Percentiles rank a stretch among this genome's conserved stretches.
Evolutionary conservation across 2,888 invertebrate genomes (phyloP).

Genomic region (Prosopocoilus inquinatus): DNA sequence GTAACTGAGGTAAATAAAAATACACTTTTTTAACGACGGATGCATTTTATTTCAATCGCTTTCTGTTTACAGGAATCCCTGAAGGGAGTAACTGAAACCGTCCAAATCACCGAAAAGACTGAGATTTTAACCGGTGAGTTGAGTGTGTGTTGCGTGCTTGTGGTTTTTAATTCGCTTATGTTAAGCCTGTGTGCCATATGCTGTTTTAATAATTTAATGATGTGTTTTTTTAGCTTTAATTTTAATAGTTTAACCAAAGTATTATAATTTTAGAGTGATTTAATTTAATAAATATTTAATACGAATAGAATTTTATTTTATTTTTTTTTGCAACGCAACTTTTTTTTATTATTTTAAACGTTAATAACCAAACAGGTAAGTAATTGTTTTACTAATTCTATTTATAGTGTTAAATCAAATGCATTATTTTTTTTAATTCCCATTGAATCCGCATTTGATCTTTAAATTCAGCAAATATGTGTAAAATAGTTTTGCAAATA

Average conservation of each 20-base stretch:
- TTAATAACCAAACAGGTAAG: too few relatives aligned
- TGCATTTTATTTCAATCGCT: neutral
- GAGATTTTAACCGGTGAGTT: slow-evolving; percentile 52
- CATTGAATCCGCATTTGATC: too few relatives aligned
- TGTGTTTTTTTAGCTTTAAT: slow-evolving; percentile 7
- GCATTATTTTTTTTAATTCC: too few relatives aligned
- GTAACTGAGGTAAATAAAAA: slow-evolving; percentile 58
- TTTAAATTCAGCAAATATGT: too few relatives aligned
- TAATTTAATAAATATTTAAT: slow-evolving; percentile 3
- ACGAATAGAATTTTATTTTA: neutral
- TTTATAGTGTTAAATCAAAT: too few relatives aligned
- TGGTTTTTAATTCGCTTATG: slow-evolving; percentile 7
- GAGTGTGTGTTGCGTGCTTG: neutral
- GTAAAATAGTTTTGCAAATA: too few relatives aligned
- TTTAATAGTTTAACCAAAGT: neutral
- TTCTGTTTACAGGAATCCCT: slow-evolving; percentile 39
- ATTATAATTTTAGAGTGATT: slow-evolving; percentile 4
- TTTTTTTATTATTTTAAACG: neutral
- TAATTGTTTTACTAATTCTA: too few relatives aligned
- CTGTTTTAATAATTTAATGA: neutral
- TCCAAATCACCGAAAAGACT: slow-evolving; percentile 50
- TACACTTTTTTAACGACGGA: slow-evolving; percentile 1
- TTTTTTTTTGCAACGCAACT: neutral
- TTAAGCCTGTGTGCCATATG: slow-evolving; percentile 3
- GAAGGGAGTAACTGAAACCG: slow-evolving; percentile 49